These are phyloP conservation scores for Strigamia crassipes DNA, from an alignment of 2,888 invertebrate genomes.

Conservation along the genomic window DNA sequence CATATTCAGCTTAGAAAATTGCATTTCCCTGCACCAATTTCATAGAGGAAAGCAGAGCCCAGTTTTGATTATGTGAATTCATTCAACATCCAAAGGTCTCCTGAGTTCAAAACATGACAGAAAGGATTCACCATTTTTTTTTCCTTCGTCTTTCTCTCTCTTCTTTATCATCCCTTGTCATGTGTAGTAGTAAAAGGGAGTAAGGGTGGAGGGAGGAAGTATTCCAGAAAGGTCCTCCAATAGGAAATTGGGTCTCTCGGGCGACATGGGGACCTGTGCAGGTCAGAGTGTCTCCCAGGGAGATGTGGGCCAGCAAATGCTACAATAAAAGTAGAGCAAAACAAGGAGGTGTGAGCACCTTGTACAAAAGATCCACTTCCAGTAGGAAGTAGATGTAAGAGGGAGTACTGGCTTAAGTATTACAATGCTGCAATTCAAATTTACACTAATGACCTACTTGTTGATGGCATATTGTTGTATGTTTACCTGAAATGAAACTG, in stretches of 20 bases:
- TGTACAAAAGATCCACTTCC: slow-evolving; percentile 4
- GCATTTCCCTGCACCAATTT: neutral
- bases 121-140: neutral
- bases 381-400: neutral
- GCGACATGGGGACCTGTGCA: neutral
- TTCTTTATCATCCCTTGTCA: neutral
- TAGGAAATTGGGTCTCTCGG: slow-evolving; percentile 4
- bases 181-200: neutral
- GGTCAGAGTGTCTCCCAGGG: slow-evolving; percentile 10
- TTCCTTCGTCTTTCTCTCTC: neutral
- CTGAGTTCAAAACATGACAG: neutral
- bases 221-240: neutral
- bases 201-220: neutral
- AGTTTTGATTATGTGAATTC: neutral
- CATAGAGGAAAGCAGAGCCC: neutral
- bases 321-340: slow-evolving; percentile 1
- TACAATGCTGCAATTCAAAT: neutral
- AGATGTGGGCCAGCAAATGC: slow-evolving; percentile 3
- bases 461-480: neutral
- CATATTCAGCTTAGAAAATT: neutral
- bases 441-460: neutral
- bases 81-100: neutral
- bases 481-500: no score
- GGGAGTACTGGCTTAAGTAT: neutral
- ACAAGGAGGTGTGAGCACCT: slow-evolving; percentile 4